phyloP scores from a whole-genome alignment of 23 tunicate species.

The Halocynthia roretzi region DNA sequence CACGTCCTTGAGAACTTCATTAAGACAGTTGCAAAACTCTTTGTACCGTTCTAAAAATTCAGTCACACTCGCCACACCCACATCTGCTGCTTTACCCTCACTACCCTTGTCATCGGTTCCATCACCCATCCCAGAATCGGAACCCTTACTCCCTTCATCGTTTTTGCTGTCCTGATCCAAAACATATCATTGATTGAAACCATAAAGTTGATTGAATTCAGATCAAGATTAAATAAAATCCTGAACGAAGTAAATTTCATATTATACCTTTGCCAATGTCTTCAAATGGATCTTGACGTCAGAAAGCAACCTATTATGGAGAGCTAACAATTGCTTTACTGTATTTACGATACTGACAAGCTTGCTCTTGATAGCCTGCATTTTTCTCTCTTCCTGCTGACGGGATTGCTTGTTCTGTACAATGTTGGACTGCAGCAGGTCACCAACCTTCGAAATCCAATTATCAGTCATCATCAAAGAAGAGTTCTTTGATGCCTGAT shows the following conservation, averaged over 20 bases:
- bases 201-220: background rate
- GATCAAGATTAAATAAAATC: background rate
- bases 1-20: slow-evolving; percentile 56
- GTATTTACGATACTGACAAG: slow-evolving; percentile 52
- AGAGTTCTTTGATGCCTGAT: too few species aligned
- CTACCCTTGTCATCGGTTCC: slow-evolving; percentile 8
- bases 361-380: slow-evolving; percentile 66
- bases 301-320: slow-evolving; percentile 62
- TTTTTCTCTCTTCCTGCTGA: slow-evolving; percentile 77
- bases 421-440: slow-evolving; percentile 47
- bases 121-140: too few species aligned
- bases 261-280: slow-evolving; percentile 77
- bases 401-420: slow-evolving; percentile 39
- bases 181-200: background rate
- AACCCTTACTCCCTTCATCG: too few species aligned
- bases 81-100: background rate
- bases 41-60: slow-evolving; percentile 74
- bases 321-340: slow-evolving; percentile 60
- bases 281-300: slow-evolving; percentile 84
- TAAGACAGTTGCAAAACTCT: slow-evolving; percentile 44
- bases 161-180: too few species aligned
- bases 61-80: slow-evolving; percentile 44
- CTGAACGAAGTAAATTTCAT: background rate
- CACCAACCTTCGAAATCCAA: slow-evolving; percentile 68
- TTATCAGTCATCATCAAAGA: slow-evolving; percentile 13